A percentile compares a stretch with the other conserved stretches of the same genome.
phyloP scores from a whole-genome alignment of 2,888 invertebrate species.

The Ophion slaviceki region DNA sequence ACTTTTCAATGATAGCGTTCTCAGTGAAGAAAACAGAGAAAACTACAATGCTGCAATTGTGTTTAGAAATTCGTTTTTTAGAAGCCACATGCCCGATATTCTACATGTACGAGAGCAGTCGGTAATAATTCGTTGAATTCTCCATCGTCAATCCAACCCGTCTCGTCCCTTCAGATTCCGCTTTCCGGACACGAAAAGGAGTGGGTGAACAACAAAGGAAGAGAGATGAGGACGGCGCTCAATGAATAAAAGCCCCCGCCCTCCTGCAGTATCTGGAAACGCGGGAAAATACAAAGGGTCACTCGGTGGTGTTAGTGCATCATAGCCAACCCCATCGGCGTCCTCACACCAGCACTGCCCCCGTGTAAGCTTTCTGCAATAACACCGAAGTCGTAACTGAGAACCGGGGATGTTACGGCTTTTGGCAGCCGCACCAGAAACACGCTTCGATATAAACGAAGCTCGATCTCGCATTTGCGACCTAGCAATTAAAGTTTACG shows the following conservation, averaged over 20 bases:
- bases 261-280: conserved; percentile 9
- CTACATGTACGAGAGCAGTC: neutral
- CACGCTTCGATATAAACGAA: conserved; percentile 75
- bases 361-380: conserved; percentile 64
- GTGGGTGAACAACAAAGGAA: conserved; percentile 6
- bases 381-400: conserved; percentile 60
- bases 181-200: conserved; percentile 3
- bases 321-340: conserved; percentile 42
- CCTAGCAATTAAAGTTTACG: conserved; percentile 82
- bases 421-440: conserved; percentile 63
- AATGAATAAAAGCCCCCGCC: conserved; percentile 14
- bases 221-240: conserved; percentile 12
- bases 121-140: conserved; percentile 31
- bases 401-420: conserved; percentile 67
- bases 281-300: conserved; percentile 42
- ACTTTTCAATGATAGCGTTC: too few relatives aligned
- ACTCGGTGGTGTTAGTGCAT: conserved; percentile 37
- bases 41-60: neutral
- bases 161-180: conserved; percentile 38
- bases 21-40: neutral
- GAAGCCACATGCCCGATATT: neutral
- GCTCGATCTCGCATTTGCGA: conserved; percentile 72
- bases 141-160: conserved; percentile 35
- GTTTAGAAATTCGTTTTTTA: neutral
- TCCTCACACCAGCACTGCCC: conserved; percentile 42